Evolutionary conservation across 2,888 invertebrate species (phyloP), one percentile per base, ranked within the genome.

Genomic region (Candidula unifasciata): DNA sequence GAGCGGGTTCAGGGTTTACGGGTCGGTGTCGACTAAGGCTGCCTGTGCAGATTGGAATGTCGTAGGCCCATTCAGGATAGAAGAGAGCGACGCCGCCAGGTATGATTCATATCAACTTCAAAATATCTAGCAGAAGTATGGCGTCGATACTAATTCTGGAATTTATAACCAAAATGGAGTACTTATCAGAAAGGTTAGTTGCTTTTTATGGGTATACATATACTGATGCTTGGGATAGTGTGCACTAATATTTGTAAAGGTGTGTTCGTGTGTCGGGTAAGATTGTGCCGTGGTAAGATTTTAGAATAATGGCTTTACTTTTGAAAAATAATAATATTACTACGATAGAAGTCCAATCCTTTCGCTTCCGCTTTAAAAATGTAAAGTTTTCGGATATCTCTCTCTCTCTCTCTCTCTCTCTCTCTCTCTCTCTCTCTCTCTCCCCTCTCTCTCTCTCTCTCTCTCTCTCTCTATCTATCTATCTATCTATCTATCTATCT

Each of bases 101-200:
- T 54, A 52, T 76, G 76, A 30, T 44, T 76, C 54, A 76, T 76
- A 54, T 30, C 8, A 10, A 5, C 8, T 30, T 30, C 27, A 3
- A 27, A 18, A 30, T 6, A 27, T 3, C 24, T 21, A 35, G 60
- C 30, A 24, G 33, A 60, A 60, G n/a, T 33, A 57, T 77, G 60
- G 60, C 35, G 57, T 35, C 77, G 33, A 3, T 27, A 30, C 52
- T 74, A 6, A 24, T 77, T 57, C 57, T 60, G 24, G 57, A 54
- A 77, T 35, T 35, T 77, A 57, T 33, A 21, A 6, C 3, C 57
- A 60, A 33, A 8, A 77, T 77, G 77, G 77, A 60, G 77, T 60
- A 35, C 35, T 33, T 77, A 21, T 77, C 35, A 24, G 18, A 27
- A 44, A 74, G 73, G 73, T 74, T 74, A 2, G 73, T 52, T 44